Evolutionary conservation across 2,797 vertebrate genomes (phyloP), one percentile per base, ranked within the genome.

Genomic region (Channallabes apus): DNA sequence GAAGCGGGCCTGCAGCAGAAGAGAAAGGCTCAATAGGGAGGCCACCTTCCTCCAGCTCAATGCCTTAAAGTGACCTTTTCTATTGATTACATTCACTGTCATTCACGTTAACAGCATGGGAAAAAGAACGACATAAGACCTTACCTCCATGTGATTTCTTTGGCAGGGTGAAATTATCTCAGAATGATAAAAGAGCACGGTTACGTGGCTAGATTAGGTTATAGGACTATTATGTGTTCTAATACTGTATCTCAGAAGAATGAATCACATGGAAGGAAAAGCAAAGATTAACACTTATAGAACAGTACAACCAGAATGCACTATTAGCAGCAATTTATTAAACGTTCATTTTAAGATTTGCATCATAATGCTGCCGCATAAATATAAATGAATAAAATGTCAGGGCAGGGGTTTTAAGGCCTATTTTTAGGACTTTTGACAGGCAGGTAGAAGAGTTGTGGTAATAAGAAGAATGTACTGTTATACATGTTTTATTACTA

Each of bases 61-160:
- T 20, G 83, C 80, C 85, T 88, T 89, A 89, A 88, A 90, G 86
- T 80, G 86, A 85, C 81, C 88, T 76, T 59, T 79, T 38, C 81
- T 61, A 71, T 75, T 71, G 62, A 82, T 68, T 64, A 80, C 56
- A 46, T 68, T 59, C 51, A 54, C n/a, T 58, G 29, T 65, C 17
- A 82, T 27, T 54, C 20, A 78, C 35, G 58, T 65, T 46, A 65
- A 65, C 75, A 58, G 51, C 51, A 82, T 79, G 72, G 9, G 22
- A 46, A 71, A 54, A 14, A 29, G 83, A 69, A 78, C 62, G 65
- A 0, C 8, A 24, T 67, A 17, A 62, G 32, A 8, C 15, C 76
- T n/a, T 32, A 38, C 22, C 8, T n/a, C 32, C 4, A 17, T 85
- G 35, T 64, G 72, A 65, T 86, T 29, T 82, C 27, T 46, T 24